phyloP scores from a whole-genome alignment of 2,888 invertebrate genomes.

The Steinernema scapterisci region DNA sequence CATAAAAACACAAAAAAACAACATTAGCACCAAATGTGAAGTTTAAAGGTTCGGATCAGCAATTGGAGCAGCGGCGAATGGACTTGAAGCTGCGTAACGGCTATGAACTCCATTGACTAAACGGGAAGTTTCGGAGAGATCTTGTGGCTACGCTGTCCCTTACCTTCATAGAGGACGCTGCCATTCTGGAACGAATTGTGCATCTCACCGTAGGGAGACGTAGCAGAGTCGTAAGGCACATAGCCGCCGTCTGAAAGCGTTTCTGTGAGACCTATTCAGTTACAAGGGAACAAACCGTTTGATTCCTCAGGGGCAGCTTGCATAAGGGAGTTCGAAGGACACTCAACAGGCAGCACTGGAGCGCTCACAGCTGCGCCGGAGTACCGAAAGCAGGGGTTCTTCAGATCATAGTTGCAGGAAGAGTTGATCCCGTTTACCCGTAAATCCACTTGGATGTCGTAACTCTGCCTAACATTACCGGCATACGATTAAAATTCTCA shows the following conservation, averaged over 20 bases:
- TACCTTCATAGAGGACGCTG: conserved; percentile 16
- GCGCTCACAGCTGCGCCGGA: conserved; percentile 82
- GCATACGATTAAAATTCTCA: background rate
- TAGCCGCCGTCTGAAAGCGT: background rate
- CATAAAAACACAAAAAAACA: background rate
- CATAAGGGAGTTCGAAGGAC: conserved; percentile 1
- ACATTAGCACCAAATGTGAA: background rate
- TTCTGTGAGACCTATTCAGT: background rate
- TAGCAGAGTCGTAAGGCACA: background rate
- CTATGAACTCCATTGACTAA: conserved; percentile 19
- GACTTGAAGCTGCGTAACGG: background rate
- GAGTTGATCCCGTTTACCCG: conserved; percentile 78
- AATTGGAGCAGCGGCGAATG: background rate
- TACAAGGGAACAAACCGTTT: background rate
- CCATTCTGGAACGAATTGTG: background rate
- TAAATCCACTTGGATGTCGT: conserved; percentile 95
- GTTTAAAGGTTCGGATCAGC: background rate
- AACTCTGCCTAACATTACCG: conserved; percentile 79
- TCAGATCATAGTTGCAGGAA: conserved; percentile 89
- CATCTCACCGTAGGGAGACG: conserved; percentile 6
- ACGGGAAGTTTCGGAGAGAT: background rate
- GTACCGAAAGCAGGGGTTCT: conserved; percentile 97
- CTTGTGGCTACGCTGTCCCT: background rate
- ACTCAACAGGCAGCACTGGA: background rate
- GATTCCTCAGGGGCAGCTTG: background rate